Conservation (phyloP, 2,888 invertebrate genomes). For the Dasypogon diadema region DNA sequence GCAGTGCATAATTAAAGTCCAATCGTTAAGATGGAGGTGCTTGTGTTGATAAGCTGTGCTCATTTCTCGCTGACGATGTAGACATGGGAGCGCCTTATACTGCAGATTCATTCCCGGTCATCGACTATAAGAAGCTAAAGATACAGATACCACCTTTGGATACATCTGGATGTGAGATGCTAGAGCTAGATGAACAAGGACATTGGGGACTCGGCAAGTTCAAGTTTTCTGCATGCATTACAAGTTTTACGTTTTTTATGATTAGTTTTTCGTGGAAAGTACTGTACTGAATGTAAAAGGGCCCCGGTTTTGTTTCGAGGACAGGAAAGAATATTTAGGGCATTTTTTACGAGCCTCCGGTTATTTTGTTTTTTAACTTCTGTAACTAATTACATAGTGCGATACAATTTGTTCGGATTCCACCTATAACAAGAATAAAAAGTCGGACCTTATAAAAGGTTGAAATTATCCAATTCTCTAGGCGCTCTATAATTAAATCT, state of each 20-base stretch:
- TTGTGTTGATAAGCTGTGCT: slow-evolving; percentile 1
- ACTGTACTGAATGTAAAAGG: neutral
- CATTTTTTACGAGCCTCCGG: too few species aligned
- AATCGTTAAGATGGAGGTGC: slow-evolving; percentile 5
- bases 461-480: neutral
- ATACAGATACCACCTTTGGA: neutral
- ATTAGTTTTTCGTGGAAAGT: slow-evolving; percentile 11
- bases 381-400: too few species aligned
- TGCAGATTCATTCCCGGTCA: slow-evolving; percentile 37
- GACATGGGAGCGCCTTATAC: slow-evolving; percentile 47
- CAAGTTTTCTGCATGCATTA: slow-evolving; percentile 46
- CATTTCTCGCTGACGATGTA: slow-evolving; percentile 25
- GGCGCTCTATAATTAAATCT: neutral
- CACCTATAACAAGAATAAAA: neutral
- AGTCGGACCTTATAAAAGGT: neutral
- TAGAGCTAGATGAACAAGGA: slow-evolving; percentile 34
- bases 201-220: slow-evolving; percentile 42
- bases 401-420: too few species aligned
- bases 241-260: slow-evolving; percentile 14
- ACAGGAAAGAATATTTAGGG: slow-evolving; percentile 11
- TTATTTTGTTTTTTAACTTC: too few species aligned
- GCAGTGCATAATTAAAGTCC: slow-evolving; percentile 41
- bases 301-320: slow-evolving; percentile 5
- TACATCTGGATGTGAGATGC: neutral
- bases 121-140: slow-evolving; percentile 24